Evolutionary conservation across 2,888 invertebrate species (phyloP).

Genomic region (Chrysolina haemoptera): DNA sequence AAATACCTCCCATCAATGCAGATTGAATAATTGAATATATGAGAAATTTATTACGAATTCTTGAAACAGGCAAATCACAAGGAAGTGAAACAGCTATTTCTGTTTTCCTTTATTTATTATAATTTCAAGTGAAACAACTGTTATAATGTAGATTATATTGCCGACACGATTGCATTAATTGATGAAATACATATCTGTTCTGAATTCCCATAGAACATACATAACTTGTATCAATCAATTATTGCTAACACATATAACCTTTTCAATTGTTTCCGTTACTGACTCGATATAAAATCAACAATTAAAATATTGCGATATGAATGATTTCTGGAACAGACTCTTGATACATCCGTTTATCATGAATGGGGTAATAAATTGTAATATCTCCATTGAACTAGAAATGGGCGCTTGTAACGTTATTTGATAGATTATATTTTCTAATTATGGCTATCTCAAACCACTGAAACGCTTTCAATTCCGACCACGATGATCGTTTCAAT

Average conservation of each 20-base stretch:
- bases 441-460: too few relatives aligned
- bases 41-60: not conserved
- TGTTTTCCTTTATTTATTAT: slow-evolving; percentile 11
- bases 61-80: slow-evolving; percentile 19
- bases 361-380: not conserved
- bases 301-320: not conserved
- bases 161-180: slow-evolving; percentile 35
- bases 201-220: slow-evolving; percentile 8
- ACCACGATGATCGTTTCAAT: too few relatives aligned
- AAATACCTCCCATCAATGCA: not conserved
- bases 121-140: slow-evolving; percentile 21
- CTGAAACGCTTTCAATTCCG: too few relatives aligned
- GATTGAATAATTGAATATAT: not conserved
- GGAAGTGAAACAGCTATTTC: slow-evolving; percentile 34
- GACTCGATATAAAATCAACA: not conserved
- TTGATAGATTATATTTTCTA: not conserved
- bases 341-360: not conserved
- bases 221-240: not conserved
- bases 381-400: not conserved
- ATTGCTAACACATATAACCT: not conserved
- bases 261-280: slow-evolving; percentile 16
- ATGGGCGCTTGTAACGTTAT: too few relatives aligned
- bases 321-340: not conserved
- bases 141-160: slow-evolving; percentile 28
- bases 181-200: not conserved